These are phyloP conservation scores for Echinometra lucunter DNA, from an alignment of 53 echinoderm and acorn worm species.

Conservation along the genomic window DNA sequence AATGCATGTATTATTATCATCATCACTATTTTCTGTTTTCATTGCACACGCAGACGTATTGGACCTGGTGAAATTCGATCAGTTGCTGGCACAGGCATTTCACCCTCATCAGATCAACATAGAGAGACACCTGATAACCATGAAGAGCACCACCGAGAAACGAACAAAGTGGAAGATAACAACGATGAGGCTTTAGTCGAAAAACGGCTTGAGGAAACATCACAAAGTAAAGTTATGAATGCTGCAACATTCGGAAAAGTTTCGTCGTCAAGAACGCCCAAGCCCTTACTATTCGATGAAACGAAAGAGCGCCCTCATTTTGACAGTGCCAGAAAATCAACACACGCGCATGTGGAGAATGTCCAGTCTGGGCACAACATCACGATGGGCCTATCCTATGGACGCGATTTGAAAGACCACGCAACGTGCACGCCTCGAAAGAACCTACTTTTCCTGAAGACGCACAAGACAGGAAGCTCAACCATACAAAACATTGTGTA, in stretches of 20 bases:
- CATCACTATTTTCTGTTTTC: too few species aligned
- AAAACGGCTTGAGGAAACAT: neutral
- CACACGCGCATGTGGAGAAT: neutral
- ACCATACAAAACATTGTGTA: constrained; percentile 91
- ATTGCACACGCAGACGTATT: neutral
- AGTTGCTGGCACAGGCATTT: neutral
- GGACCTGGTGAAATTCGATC: neutral
- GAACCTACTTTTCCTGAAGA: constrained; percentile 82
- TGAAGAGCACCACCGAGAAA: neutral
- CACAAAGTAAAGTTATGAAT: neutral
- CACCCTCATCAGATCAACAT: neutral
- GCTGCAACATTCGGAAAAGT: neutral
- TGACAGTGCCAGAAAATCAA: too few species aligned
- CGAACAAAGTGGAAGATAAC: neutral
- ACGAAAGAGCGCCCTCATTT: neutral
- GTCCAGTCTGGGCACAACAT: neutral
- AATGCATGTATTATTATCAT: too few species aligned
- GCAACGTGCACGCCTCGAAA: constrained; percentile 39
- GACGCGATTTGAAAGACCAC: neutral
- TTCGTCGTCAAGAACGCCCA: neutral
- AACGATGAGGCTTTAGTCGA: neutral
- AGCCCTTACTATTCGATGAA: neutral
- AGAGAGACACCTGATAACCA: neutral
- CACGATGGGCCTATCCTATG: neutral
- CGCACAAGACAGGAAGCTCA: constrained; percentile 92